Evolutionary conservation across 2,113 vertebrate species (phyloP), one percentile per base, ranked within the genome.

Genomic region (Salminus brasiliensis): DNA sequence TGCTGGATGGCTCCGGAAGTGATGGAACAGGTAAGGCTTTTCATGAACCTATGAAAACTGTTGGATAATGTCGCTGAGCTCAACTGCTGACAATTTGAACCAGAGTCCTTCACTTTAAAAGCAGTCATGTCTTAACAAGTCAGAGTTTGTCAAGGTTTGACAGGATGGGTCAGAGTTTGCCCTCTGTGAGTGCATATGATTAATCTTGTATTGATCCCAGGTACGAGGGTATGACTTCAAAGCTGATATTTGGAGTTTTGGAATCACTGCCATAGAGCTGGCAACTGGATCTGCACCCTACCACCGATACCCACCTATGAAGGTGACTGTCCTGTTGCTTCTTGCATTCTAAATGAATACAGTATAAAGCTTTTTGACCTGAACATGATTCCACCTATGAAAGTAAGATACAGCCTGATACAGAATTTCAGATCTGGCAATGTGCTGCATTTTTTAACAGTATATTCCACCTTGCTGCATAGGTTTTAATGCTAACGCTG

Each of bases 1-100:
- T 99, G 98, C 88, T 99, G 98, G 98, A 99, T 99, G 98, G 98
- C 98, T n/a, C 97, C 98, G 45, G 98, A 99, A 92, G 98, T 99
- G 85, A 99, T 99, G 98, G 98, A 99, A 87, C 97, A 99, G 95
- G 97, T 98, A 90, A 89, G 87, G 81, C 62, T 73, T 2, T 53
- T 45, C 32, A 6, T 4, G 10, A 16, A 71, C 25, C n/a, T 0
- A 29, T 32, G 3, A 25, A 10, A 39, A 13, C 25, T 67, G 36
- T 32, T 45, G 41, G 11, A 4, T 49, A 36, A 12, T 21, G 9
- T 62, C 12, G 34, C 39, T 25, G 3, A n/a, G 15, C 43, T 59
- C 36, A 49, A 41, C 45, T 34, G 18, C 5, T 32, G 47, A 18
- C 16, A 11, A 25, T 18, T 66, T 18, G 18, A n/a, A n/a, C n/a